These are phyloP conservation scores for Drusus annulatus DNA, from an alignment of 1,140 invertebrate species.

Conservation along the genomic window DNA sequence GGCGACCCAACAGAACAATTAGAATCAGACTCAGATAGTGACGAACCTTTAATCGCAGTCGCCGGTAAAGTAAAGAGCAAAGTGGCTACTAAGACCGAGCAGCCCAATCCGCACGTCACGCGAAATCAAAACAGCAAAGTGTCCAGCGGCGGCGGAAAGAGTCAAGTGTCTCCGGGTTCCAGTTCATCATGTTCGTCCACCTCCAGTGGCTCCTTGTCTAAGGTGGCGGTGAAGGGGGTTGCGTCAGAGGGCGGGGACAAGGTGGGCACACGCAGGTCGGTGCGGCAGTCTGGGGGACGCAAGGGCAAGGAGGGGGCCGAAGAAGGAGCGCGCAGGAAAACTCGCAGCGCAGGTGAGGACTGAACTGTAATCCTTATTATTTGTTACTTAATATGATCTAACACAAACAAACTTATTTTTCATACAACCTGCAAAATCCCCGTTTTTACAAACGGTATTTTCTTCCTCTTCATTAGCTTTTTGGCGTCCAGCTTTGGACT, in stretches of 20 bases:
- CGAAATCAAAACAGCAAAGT: constrained; percentile 60
- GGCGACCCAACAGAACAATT: constrained; percentile 63
- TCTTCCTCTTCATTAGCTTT: no score
- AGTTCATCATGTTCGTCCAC: not conserved
- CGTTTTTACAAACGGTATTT: no score
- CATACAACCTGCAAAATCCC: no score
- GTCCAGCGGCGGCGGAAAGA: constrained; percentile 53
- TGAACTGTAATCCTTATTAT: constrained; percentile 20
- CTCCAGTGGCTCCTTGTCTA: constrained; percentile 25
- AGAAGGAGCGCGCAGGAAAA: constrained; percentile 72
- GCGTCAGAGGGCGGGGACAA: constrained; percentile 58
- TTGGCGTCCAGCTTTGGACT: no score
- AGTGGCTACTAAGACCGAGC: constrained; percentile 45
- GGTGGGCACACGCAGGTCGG: constrained; percentile 66
- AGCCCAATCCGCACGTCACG: constrained; percentile 58
- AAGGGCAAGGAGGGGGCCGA: constrained; percentile 59
- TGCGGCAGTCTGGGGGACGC: constrained; percentile 62
- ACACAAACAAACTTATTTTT: no score
- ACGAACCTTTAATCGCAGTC: constrained; percentile 83
- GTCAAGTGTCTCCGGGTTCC: constrained; percentile 18
- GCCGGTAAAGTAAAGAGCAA: constrained; percentile 78
- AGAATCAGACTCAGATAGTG: constrained; percentile 82
- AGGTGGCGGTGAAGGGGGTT: constrained; percentile 47
- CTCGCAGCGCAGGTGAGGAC: constrained; percentile 75
- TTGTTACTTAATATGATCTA: no score